These are phyloP conservation scores for Drosophila rhopaloa DNA, from an alignment of 1,140 invertebrate genomes.

Conservation along the genomic window DNA sequence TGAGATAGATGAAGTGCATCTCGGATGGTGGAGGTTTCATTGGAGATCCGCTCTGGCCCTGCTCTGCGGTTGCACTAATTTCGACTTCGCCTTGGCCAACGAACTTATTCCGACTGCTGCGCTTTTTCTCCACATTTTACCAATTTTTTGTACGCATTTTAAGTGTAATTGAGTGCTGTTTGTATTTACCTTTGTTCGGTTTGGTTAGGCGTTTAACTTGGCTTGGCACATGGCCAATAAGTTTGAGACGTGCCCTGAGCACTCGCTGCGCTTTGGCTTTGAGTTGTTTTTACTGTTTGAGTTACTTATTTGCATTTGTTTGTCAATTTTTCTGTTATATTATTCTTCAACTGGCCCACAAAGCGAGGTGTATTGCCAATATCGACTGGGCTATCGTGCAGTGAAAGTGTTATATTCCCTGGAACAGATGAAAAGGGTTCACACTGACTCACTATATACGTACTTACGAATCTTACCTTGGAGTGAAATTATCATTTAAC, in stretches of 20 bases:
- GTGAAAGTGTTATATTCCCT: conserved; percentile 59
- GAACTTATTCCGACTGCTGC: conserved; percentile 70
- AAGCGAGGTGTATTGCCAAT: conserved; percentile 36
- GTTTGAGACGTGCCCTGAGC: conserved; percentile 44
- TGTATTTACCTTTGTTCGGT: conserved; percentile 52
- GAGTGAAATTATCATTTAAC: not conserved
- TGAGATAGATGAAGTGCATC: conserved; percentile 45
- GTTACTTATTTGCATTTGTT: conserved; percentile 78
- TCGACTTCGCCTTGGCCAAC: conserved; percentile 50
- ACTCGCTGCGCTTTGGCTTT: conserved; percentile 50
- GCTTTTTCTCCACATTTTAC: conserved; percentile 44
- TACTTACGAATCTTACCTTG: not conserved
- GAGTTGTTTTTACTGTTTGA: conserved; percentile 60
- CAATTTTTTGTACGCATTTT: conserved; percentile 23
- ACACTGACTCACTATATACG: not conserved
- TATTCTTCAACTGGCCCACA: conserved; percentile 20
- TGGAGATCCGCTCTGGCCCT: conserved; percentile 50
- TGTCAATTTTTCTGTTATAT: conserved; percentile 60
- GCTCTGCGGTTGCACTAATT: conserved; percentile 68
- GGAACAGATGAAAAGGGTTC: not conserved
- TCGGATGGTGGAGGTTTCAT: not conserved
- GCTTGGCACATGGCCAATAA: conserved; percentile 65
- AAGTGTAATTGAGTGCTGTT: conserved; percentile 65
- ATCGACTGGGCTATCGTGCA: conserved; percentile 10
- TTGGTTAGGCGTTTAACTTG: conserved; percentile 39